Evolutionary conservation across 2,888 invertebrate species (phyloP).

Genomic region (Leptopilina myrica): DNA sequence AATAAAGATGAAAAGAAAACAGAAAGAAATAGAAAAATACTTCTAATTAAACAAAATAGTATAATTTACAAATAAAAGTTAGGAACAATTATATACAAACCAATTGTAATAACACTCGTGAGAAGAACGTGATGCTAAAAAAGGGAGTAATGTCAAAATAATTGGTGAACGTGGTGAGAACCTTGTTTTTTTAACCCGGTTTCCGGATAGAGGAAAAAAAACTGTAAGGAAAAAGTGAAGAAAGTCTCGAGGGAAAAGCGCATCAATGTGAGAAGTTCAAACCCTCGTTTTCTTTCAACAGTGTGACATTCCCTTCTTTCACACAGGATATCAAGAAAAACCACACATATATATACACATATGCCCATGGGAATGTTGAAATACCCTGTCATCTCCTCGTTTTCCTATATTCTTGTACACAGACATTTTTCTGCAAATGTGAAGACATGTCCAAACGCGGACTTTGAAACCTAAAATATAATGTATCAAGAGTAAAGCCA

Average conservation of each 20-base stretch:
- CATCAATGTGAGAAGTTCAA: slow-evolving; percentile 64
- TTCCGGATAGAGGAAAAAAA: slow-evolving; percentile 16
- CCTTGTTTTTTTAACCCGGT: slow-evolving; percentile 31
- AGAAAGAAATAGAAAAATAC: slow-evolving; percentile 36
- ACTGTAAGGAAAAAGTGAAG: slow-evolving; percentile 57
- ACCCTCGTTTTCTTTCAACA: slow-evolving; percentile 64
- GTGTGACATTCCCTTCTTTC: slow-evolving; percentile 62
- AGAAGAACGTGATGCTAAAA: neutral
- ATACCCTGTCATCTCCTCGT: slow-evolving; percentile 67
- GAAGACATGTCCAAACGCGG: slow-evolving; percentile 46
- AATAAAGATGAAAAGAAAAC: no score
- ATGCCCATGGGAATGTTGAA: slow-evolving; percentile 60
- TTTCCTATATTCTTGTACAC: slow-evolving; percentile 49
- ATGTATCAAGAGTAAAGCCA: slow-evolving; percentile 43
- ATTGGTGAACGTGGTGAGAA: slow-evolving; percentile 21
- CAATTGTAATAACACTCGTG: neutral
- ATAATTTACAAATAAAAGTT: no score
- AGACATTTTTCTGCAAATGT: neutral
- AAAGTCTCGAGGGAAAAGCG: slow-evolving; percentile 65
- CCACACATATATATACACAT: slow-evolving; percentile 40
- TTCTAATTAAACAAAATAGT: no score
- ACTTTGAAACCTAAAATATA: slow-evolving; percentile 47
- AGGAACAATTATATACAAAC: no score
- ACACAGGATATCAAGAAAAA: slow-evolving; percentile 58
- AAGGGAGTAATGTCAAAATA: slow-evolving; percentile 3